Evolutionary conservation across 2,888 invertebrate species (phyloP), one percentile per base, ranked within the genome.

Genomic region (Meliscaeva auricollis): DNA sequence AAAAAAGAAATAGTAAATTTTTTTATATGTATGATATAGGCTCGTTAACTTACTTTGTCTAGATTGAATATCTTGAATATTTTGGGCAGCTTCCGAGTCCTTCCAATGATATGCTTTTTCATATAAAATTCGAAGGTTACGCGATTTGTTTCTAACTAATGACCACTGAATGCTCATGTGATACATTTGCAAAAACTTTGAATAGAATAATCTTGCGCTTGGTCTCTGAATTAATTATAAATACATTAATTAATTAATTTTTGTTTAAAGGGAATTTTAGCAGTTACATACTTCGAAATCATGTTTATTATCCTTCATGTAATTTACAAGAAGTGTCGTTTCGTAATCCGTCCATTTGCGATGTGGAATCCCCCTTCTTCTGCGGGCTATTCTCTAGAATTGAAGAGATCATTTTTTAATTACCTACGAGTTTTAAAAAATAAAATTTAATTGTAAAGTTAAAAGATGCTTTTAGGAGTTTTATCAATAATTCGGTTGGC

Each of bases 301-400:
- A n/a, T n/a, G n/a, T n/a, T n/a, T n/a, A 17, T 64, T 46, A 9
- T 64, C 46, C 1, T 32, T 64, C n/a, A 64, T 46, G 1, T 46
- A 64, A 6, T 46, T 15, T 0, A 64, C 64, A 13, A 64, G 64
- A 1, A 30, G 13, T 3, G 30, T 13, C 0, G 64, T 64, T 17
- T 64, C 64, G 3, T 46, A 48, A 20, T 48, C 30, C 2, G 26
- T 64, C 64, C 64, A 64, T 64, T 64, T 64, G 7, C 64, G 15
- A 8, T 64, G 46, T 0, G 64, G 64, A 3, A 64, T 11, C 13
- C 5, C 32, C 8, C 60, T n/a, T 62, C 41, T 62, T 3, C 32
- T 46, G 11, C 32, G 46, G 7, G 15, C 8, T 11, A 48, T 1
- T 32, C 17, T 32, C 64, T 64, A 15, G 0, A 64, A 44, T n/a